These are phyloP conservation scores for Hypercompe scribonia DNA, from an alignment of 2,888 invertebrate species.

Conservation along the genomic window DNA sequence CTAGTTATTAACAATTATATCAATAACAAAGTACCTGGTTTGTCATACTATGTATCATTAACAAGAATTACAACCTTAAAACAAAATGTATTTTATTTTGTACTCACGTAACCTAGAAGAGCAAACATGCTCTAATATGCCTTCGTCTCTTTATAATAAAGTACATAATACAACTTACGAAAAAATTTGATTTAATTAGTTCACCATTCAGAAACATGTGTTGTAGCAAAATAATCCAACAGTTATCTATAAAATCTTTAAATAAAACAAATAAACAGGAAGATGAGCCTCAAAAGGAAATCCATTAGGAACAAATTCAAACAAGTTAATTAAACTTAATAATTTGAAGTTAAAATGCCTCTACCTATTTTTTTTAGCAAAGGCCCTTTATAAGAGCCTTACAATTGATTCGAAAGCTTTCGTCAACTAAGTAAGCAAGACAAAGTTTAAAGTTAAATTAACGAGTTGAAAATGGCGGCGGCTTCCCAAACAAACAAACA, in stretches of 20 bases:
- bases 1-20: too few species aligned
- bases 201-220: not conserved
- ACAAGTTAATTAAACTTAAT: conserved; percentile 27
- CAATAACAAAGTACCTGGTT: too few species aligned
- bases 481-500: conserved; percentile 54
- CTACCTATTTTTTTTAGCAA: conserved; percentile 21
- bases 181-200: not conserved
- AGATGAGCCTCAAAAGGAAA: conserved; percentile 2
- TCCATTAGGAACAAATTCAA: conserved; percentile 18
- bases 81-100: too few species aligned
- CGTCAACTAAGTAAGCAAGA: conserved; percentile 41
- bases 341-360: conserved; percentile 22
- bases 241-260: not conserved
- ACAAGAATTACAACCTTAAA: too few species aligned
- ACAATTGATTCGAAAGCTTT: conserved; percentile 47
- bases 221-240: not conserved
- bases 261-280: not conserved
- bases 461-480: conserved; percentile 54
- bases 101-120: too few species aligned
- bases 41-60: too few species aligned
- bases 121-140: not conserved
- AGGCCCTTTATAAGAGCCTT: conserved; percentile 21
- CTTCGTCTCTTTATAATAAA: not conserved
- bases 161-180: not conserved
- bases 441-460: conserved; percentile 55